Evolutionary conservation across 1,140 invertebrate genomes (phyloP).

Genomic region (Brachionus paranguensis): DNA sequence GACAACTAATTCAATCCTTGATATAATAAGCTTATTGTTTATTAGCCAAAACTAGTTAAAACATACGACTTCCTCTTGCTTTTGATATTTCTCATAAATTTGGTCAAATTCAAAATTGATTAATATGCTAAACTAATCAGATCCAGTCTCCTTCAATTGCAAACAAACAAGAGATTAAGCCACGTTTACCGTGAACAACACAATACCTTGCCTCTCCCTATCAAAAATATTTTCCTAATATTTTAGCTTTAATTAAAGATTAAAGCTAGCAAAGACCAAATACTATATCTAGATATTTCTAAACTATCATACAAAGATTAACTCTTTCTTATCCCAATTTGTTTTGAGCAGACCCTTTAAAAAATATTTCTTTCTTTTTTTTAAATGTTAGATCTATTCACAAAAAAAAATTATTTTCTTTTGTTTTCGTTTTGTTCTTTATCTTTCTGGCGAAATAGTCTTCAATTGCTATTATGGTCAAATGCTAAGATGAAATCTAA

Average conservation of each 20-base stretch:
- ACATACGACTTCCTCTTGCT: background rate
- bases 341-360: background rate
- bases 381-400: background rate
- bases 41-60: background rate
- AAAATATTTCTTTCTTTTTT: background rate
- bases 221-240: background rate
- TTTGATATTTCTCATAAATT: background rate
- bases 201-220: background rate
- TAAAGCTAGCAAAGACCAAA: background rate
- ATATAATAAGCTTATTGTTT: conserved; percentile 2
- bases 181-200: conserved; percentile 11
- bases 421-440: background rate
- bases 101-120: background rate
- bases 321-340: conserved; percentile 15
- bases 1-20: background rate
- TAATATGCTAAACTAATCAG: background rate
- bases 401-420: background rate
- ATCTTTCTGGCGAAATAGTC: background rate
- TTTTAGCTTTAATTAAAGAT: conserved; percentile 18
- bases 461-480: background rate
- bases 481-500: background rate
- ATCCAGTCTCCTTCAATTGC: conserved; percentile 11
- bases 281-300: background rate
- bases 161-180: conserved; percentile 25
- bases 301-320: conserved; percentile 5